phyloP scores from a whole-genome alignment of 2,888 invertebrate genomes.

The Heteromurus nitidus region DNA sequence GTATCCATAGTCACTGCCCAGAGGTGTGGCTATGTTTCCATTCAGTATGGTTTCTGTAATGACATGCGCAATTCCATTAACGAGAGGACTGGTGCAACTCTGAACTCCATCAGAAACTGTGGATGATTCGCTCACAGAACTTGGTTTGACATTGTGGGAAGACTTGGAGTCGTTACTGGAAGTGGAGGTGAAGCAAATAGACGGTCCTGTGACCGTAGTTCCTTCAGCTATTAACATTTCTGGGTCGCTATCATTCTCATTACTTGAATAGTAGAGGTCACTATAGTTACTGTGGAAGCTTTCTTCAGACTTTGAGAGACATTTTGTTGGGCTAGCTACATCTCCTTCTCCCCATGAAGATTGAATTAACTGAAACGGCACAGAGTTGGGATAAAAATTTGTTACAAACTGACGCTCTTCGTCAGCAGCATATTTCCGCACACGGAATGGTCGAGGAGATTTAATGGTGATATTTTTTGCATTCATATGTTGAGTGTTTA shows the following conservation, averaged over 20 bases:
- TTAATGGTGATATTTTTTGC: slow-evolving; percentile 32
- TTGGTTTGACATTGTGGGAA: neutral
- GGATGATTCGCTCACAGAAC: slow-evolving; percentile 26
- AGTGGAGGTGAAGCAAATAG: slow-evolving; percentile 68
- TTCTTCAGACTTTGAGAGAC: slow-evolving; percentile 47
- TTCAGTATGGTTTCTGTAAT: neutral
- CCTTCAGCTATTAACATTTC: slow-evolving; percentile 66
- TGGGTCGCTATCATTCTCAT: slow-evolving; percentile 70
- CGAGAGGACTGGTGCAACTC: neutral
- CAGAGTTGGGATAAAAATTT: slow-evolving; percentile 51
- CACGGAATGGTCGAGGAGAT: slow-evolving; percentile 63
- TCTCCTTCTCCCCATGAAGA: slow-evolving; percentile 51
- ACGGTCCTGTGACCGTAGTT: slow-evolving; percentile 70
- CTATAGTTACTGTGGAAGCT: slow-evolving; percentile 62
- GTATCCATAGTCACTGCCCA: slow-evolving; percentile 30
- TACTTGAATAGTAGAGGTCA: slow-evolving; percentile 67
- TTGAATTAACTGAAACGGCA: slow-evolving; percentile 69
- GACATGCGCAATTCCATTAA: slow-evolving; percentile 21
- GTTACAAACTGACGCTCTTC: slow-evolving; percentile 32
- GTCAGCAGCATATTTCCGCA: slow-evolving; percentile 34
- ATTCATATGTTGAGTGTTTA: slow-evolving; percentile 74
- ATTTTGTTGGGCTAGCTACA: slow-evolving; percentile 44
- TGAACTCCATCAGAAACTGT: slow-evolving; percentile 29
- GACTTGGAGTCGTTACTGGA: neutral
- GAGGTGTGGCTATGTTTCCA: slow-evolving; percentile 11